Conservation (phyloP, 2,113 vertebrate species). For the Nematolebias whitei region DNA sequence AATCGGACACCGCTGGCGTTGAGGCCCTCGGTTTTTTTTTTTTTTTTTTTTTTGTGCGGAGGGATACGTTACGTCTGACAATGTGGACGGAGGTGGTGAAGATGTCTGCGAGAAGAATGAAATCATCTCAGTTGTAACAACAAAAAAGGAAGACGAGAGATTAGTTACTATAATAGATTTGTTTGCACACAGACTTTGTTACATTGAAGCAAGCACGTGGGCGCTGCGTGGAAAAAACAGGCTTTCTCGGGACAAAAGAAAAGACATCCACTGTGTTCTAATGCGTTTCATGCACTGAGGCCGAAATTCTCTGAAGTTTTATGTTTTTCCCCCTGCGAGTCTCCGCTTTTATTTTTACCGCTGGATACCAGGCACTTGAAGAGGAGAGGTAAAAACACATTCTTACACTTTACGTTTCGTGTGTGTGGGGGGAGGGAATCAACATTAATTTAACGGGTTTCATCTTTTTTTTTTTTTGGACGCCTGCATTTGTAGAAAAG, state of each 20-base stretch:
- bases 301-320: conserved; percentile 85
- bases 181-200: conserved; percentile 75
- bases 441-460: conserved; percentile 58
- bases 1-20: conserved; percentile 85
- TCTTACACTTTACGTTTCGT: conserved; percentile 47
- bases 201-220: conserved; percentile 75
- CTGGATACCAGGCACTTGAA: conserved; percentile 80
- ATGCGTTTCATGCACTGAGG: conserved; percentile 81
- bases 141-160: conserved; percentile 80
- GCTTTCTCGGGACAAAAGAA: conserved; percentile 71
- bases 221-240: conserved; percentile 65
- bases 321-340: conserved; percentile 77
- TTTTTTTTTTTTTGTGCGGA: conserved; percentile 73
- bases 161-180: conserved; percentile 74
- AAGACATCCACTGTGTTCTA: conserved; percentile 75
- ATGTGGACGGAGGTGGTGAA: conserved; percentile 89
- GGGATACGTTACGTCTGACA: conserved; percentile 86
- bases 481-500: conserved; percentile 73
- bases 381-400: conserved; percentile 79
- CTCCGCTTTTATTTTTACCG: conserved; percentile 78
- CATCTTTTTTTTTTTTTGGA: conserved; percentile 66
- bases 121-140: conserved; percentile 86
- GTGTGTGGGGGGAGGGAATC: conserved; percentile 20
- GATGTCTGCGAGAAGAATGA: conserved; percentile 88
- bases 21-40: conserved; percentile 76